Conservation (phyloP, 1,140 invertebrate species). For the Psix sp. region DNA sequence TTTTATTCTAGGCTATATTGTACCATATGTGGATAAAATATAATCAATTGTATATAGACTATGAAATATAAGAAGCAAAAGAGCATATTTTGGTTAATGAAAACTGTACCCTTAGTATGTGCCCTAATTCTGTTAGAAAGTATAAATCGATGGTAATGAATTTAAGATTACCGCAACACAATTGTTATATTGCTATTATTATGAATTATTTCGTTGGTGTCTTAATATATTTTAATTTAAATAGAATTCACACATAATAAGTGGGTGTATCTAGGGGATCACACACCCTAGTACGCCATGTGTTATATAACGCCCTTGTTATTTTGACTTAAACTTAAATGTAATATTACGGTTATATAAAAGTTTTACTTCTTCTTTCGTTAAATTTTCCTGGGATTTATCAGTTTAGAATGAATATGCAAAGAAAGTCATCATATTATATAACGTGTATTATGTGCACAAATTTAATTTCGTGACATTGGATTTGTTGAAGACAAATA, state of each 20-base stretch:
- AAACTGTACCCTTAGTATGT: constrained; percentile 27
- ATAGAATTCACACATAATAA: constrained; percentile 53
- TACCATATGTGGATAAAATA: no score
- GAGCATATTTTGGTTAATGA: constrained; percentile 30
- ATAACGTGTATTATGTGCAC: no score
- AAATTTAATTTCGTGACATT: no score
- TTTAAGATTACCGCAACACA: constrained; percentile 39
- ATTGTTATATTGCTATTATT: constrained; percentile 54
- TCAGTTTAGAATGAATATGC: neutral
- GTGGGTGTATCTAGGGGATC: constrained; percentile 52
- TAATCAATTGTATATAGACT: no score
- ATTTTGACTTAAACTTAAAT: constrained; percentile 30
- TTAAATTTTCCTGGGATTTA: neutral
- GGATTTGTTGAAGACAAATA: no score
- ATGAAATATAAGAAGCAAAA: no score
- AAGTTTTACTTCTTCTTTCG: constrained; percentile 3
- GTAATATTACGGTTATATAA: constrained; percentile 16
- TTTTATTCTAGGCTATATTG: no score
- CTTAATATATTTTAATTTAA: constrained; percentile 58
- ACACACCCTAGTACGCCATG: constrained; percentile 48
- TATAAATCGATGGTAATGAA: constrained; percentile 51
- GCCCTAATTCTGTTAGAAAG: constrained; percentile 16
- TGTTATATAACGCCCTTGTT: constrained; percentile 55
- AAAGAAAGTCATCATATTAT: no score
- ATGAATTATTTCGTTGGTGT: constrained; percentile 50